Base-by-base conservation (phyloP, 2,888 invertebrate genomes). In the Neoaliturus tenellus region DNA sequence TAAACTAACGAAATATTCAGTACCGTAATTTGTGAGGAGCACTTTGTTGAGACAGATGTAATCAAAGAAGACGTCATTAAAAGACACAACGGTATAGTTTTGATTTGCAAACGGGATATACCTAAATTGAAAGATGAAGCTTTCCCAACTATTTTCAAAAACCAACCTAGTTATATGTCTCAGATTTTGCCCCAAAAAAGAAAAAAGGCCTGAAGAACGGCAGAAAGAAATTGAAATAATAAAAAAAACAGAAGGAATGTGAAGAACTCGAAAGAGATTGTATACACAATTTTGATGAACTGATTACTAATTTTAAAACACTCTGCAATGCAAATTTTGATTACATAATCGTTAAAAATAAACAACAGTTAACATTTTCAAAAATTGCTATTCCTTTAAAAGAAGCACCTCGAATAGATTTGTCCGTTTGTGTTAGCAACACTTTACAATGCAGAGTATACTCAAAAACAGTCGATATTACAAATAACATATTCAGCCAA, bases 161-260 rank as follows among this genome's bases (percentile, higher is more conserved):
- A 62, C 62, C 62, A 62, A 25, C 62, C 28, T 62, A 62, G 62
- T 62, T 62, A 62, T 62, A 62, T 62, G 62, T 62, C 62, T 62
- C 62, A 62, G 31, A 23, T 62, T 62, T 17, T 62, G 62, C 62
- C 5, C 25, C 14, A 62, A 62, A 62, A 62, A 62, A 62, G 62
- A 31, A 62, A 62, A 48, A 62, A 62, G 20, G 62, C 62, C 62
- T 62, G 31, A 62, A 62, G 62, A 62, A 62, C 62, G 62, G 14
- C 62, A 62, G 20, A 62, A 62, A 31, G 62, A 62, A 62, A 28
- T 62, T 62, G 62, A 62, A 44, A 44, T 44, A 14, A 44, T 44
- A 8, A 44, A 44, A n/a, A 44, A 62, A 62, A 62, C 62, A 62
- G 20, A 62, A 62, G 62, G 62, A 62, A 12, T 62, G 62, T 62